These are phyloP conservation scores for Climacteris rufus DNA, from an alignment of 2,113 vertebrate genomes.

Conservation along the genomic window DNA sequence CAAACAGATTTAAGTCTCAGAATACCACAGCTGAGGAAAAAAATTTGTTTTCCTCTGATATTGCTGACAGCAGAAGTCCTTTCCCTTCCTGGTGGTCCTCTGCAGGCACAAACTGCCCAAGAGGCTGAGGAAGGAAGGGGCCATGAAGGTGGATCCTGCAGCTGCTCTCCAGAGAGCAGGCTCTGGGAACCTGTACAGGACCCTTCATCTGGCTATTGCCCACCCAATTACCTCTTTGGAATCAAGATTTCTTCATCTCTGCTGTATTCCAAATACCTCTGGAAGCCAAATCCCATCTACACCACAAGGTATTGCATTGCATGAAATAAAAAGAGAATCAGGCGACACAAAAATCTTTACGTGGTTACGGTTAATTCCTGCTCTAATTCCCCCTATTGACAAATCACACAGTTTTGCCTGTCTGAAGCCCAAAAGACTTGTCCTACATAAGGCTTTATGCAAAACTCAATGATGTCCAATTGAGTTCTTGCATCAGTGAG, in stretches of 20 bases:
- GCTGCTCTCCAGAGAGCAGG: neutral
- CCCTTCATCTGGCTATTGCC: neutral
- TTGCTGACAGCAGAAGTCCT: neutral
- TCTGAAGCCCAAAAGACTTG: neutral
- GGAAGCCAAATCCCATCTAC: neutral
- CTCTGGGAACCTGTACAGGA: neutral
- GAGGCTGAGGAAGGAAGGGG: neutral
- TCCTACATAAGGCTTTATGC: neutral
- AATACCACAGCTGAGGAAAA: neutral
- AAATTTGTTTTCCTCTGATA: neutral
- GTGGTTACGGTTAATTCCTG: neutral
- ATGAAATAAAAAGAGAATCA: neutral
- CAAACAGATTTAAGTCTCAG: neutral
- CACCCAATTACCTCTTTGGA: neutral
- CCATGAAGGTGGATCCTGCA: neutral
- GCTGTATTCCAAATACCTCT: neutral
- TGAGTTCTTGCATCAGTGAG: neutral
- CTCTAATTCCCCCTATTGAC: neutral
- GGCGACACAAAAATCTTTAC: neutral
- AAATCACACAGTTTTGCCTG: neutral
- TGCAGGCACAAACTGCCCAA: neutral
- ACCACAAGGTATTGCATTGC: too few species aligned
- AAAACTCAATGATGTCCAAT: neutral
- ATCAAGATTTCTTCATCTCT: neutral
- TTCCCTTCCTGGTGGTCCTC: neutral